These are phyloP conservation scores for Tyria jacobaeae DNA, from an alignment of 2,888 invertebrate genomes.

Conservation along the genomic window DNA sequence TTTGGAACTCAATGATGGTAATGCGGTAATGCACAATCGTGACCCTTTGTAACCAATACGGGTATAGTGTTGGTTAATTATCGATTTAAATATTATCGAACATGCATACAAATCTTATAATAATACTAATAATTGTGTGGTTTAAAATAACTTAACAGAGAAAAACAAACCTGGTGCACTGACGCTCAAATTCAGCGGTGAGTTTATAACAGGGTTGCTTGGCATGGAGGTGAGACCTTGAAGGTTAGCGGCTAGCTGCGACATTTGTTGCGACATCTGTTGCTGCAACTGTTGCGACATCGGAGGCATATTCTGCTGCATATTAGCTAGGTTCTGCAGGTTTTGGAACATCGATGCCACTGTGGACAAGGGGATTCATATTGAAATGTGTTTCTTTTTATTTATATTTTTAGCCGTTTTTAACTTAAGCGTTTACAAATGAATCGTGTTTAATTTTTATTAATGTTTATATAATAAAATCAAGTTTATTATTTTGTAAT, in stretches of 20 bases:
- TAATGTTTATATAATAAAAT: too few relatives aligned
- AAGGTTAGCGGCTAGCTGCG: constrained; percentile 88
- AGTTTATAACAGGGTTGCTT: constrained; percentile 91
- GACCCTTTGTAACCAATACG: too few relatives aligned
- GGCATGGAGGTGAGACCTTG: constrained; percentile 93
- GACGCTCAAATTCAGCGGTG: constrained; percentile 94
- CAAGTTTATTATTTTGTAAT: too few relatives aligned
- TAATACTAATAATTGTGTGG: background rate
- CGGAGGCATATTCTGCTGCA: constrained; percentile 83
- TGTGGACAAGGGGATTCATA: constrained; percentile 65
- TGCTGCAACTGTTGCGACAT: constrained; percentile 87
- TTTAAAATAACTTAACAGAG: background rate
- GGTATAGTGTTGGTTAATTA: too few relatives aligned
- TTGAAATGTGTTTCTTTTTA: constrained; percentile 9
- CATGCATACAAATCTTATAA: too few relatives aligned
- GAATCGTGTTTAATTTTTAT: too few relatives aligned
- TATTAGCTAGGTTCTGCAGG: constrained; percentile 83
- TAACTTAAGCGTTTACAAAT: too few relatives aligned
- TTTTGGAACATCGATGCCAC: constrained; percentile 91
- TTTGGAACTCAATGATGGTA: too few relatives aligned
- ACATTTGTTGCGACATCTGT: constrained; percentile 85
- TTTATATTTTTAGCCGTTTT: too few relatives aligned
- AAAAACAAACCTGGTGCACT: constrained; percentile 83
- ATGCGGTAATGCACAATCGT: too few relatives aligned
- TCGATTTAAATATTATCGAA: too few relatives aligned